Evolutionary conservation across 30 jellyfish, hydroid and myxozoan species (phyloP), one percentile per base, ranked within the genome.

Genomic region (Pelagia noctiluca): DNA sequence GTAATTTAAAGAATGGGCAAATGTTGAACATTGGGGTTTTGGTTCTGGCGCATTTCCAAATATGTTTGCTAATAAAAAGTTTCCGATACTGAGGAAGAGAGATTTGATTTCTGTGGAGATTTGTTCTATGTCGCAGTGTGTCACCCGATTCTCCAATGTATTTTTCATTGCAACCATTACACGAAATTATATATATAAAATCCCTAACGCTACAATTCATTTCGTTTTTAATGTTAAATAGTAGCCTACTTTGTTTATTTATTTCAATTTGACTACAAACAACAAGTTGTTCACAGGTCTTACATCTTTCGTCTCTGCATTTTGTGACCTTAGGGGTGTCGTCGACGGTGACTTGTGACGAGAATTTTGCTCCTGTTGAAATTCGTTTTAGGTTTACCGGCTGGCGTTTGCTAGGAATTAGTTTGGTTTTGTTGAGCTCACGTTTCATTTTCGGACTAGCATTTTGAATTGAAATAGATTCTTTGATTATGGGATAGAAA

Each of bases 381-480:
- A 73, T 73, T 42, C 57, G 57, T 73, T 50, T 73, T 4, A 23
- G 35, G 72, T 18, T 49, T 48, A 3, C 42, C 10, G 72, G 73
- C 25, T 73, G 72, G 53, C 85, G 72, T 73, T 42, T 73, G 4
- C 85, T 73, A 2, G 72, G 72, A 1, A 49, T 73, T 49, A 73
- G 23, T 73, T 73, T 73, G 0, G 85, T 73, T 2, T 48, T 46
- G 30, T 73, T 24, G 1, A 42, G 0, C 1, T 25, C 30, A 46
- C 30, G 2, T 29, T 38, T 46, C 25, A 73, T 0, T 73, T 73
- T 49, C 0, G 72, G 53, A 47, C 85, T 49, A 18, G 72, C 85
- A 73, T 49, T 73, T 49, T 23, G 50, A 2, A 73, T 73, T 73
- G 85, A 73, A 30, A 48, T 73, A 13, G 85, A 73, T 73, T 49